A percentile compares a stretch with the other conserved stretches of the same genome.
Evolutionary conservation across 2,113 vertebrate genomes (phyloP).

Genomic region (Pelecanus crispus): DNA sequence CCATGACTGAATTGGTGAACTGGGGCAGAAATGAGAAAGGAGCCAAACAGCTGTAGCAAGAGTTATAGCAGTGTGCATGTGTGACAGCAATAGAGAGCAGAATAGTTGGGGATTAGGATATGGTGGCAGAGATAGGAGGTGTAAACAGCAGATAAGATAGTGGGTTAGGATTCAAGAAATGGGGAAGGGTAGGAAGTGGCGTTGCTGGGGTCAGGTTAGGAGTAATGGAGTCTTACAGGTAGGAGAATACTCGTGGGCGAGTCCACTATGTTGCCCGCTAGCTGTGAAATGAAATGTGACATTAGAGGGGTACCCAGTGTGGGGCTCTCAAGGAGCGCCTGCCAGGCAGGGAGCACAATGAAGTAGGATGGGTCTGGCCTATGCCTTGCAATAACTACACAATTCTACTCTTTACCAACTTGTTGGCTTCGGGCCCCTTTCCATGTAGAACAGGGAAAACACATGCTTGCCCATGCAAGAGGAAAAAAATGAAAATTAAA

Average conservation of each 20-base stretch:
- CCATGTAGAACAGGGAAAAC: background rate
- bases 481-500: background rate
- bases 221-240: background rate
- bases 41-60: background rate
- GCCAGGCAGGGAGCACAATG: background rate
- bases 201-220: background rate
- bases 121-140: background rate
- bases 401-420: background rate
- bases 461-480: background rate
- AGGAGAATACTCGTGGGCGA: background rate
- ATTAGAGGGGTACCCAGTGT: accelerated
- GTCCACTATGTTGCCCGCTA: accelerated
- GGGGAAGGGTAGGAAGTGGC: background rate
- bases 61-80: background rate
- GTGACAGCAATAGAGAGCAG: background rate
- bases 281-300: background rate
- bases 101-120: background rate
- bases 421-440: background rate
- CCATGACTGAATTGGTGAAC: background rate
- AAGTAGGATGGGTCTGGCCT: background rate
- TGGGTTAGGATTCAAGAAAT: background rate
- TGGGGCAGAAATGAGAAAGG: background rate
- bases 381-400: background rate
- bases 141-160: background rate
- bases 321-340: background rate